A percentile compares a stretch with the other conserved stretches of the same genome.
phyloP scores from a whole-genome alignment of 2,113 vertebrate species.

The Geothlypis trichas region DNA sequence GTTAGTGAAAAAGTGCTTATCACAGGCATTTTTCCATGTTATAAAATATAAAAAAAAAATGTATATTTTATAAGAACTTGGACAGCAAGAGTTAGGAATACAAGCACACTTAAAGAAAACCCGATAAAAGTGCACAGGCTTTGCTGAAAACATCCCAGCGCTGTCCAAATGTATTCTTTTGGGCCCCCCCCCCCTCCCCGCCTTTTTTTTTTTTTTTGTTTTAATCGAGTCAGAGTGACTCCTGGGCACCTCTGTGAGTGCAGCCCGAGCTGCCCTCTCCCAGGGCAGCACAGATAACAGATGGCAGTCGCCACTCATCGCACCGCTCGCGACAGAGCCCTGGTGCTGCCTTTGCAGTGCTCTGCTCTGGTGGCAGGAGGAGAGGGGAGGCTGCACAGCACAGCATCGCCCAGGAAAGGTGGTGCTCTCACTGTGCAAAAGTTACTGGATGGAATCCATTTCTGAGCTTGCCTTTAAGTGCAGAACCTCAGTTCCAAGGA shows the following conservation, averaged over 20 bases:
- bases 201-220: not conserved
- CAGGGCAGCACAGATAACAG: not conserved
- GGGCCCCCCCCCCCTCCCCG: no score
- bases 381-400: not conserved
- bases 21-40: not conserved
- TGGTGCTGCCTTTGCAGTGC: not conserved
- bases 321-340: not conserved
- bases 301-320: not conserved
- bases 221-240: not conserved
- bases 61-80: conserved; percentile 23
- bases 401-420: rapidly evolving
- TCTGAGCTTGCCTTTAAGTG: not conserved
- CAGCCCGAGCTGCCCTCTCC: not conserved
- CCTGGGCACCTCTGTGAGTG: not conserved
- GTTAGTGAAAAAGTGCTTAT: conserved; percentile 26
- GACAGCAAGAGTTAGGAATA: not conserved
- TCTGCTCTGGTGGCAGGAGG: not conserved
- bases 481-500: not conserved
- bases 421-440: rapidly evolving
- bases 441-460: not conserved
- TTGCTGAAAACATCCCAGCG: not conserved
- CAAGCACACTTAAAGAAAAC: not conserved
- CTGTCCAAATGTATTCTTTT: not conserved
- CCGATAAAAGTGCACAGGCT: not conserved
- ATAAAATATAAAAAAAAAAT: not conserved